These are phyloP conservation scores for Mareca strepera DNA, from an alignment of 2,797 vertebrate species.

Conservation along the genomic window DNA sequence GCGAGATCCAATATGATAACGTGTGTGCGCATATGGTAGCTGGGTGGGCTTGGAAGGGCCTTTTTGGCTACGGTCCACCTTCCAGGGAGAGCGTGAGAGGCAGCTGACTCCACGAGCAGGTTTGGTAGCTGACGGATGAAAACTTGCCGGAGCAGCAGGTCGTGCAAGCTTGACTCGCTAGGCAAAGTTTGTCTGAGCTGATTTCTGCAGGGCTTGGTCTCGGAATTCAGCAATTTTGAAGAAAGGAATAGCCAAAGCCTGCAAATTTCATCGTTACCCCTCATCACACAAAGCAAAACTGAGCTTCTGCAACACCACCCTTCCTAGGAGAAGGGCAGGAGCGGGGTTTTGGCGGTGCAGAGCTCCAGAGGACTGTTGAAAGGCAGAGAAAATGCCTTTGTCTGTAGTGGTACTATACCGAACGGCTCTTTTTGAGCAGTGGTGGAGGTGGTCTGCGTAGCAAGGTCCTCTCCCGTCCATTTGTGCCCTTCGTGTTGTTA, in stretches of 20 bases:
- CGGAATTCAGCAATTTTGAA: not conserved
- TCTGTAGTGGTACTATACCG: not conserved
- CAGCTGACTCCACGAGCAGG: not conserved
- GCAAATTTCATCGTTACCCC: accelerated
- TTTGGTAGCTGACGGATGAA: not conserved
- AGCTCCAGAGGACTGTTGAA: not conserved
- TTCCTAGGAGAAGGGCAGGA: not conserved
- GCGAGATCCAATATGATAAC: accelerated
- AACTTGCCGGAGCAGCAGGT: accelerated
- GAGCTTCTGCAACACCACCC: not conserved
- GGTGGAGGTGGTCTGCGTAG: not conserved
- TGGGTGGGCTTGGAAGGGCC: not conserved
- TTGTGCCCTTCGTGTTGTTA: no score
- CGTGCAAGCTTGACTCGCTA: not conserved
- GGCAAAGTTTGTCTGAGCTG: not conserved
- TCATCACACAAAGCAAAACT: not conserved
- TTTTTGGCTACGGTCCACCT: not conserved
- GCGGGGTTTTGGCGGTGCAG: not conserved
- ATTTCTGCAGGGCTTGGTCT: not conserved
- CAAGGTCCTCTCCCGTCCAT: no score
- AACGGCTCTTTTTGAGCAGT: not conserved
- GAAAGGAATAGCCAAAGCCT: not conserved
- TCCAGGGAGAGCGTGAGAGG: not conserved
- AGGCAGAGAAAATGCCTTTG: not conserved
- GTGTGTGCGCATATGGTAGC: not conserved